Evolutionary conservation across 2,113 vertebrate species (phyloP).

Genomic region (Tyto alba): DNA sequence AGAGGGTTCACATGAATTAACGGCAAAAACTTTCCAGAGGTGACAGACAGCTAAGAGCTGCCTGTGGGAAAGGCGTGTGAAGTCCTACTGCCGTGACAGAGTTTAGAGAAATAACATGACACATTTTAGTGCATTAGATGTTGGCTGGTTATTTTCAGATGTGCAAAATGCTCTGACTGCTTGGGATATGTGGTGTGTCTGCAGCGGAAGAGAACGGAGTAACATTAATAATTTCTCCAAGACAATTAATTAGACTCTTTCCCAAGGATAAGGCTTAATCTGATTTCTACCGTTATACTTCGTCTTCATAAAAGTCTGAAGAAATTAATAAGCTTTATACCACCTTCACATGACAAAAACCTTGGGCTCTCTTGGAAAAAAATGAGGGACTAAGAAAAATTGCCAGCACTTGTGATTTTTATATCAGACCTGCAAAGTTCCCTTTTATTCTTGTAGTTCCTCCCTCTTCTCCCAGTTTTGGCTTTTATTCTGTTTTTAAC

Average conservation of each 20-base stretch:
- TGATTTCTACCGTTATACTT: not conserved
- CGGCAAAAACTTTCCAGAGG: too few relatives aligned
- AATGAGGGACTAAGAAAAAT: not conserved
- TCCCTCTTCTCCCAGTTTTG: not conserved
- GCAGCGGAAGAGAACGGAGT: not conserved
- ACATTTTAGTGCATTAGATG: fast-evolving
- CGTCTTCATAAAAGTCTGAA: conserved; percentile 15
- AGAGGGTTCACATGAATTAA: not conserved
- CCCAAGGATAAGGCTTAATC: conserved; percentile 2
- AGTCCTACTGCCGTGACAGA: not conserved
- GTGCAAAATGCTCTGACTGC: not conserved
- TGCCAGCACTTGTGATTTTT: not conserved
- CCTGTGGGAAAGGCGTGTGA: not conserved
- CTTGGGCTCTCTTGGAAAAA: not conserved
- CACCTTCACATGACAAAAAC: not conserved
- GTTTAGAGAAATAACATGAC: not conserved
- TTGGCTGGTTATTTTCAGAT: not conserved
- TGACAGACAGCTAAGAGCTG: not conserved
- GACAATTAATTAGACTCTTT: conserved; percentile 1
- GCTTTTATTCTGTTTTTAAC: not conserved
- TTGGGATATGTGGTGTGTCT: not conserved
- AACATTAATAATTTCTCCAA: not conserved
- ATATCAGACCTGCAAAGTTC: not conserved
- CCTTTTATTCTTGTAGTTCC: not conserved
- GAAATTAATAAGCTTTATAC: not conserved